Evolutionary conservation across 37 sponge, comb jelly and placozoan genomes (phyloP).

Genomic region (Axinella damicornis): DNA sequence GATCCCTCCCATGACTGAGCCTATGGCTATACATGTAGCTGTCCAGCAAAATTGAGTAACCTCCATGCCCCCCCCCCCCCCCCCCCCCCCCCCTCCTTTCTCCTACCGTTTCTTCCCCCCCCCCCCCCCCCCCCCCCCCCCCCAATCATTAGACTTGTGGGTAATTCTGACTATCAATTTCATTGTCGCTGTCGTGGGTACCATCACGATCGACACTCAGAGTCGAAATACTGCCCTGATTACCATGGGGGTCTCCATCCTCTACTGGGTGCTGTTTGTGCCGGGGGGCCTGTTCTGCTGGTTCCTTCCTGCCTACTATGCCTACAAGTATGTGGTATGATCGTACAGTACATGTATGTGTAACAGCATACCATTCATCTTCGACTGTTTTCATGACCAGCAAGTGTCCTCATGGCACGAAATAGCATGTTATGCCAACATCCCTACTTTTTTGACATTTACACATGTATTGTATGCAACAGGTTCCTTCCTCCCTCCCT

Average conservation of each 20-base stretch:
- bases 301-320: slow-evolving; percentile 88
- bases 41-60: no score
- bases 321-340: slow-evolving; percentile 77
- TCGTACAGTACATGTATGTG: no score
- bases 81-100: not conserved
- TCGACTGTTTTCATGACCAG: no score
- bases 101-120: not conserved
- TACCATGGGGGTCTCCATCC: slow-evolving; percentile 70
- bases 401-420: no score
- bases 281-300: slow-evolving; percentile 89
- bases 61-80: not conserved
- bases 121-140: not conserved
- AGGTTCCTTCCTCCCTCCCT: no score
- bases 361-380: no score
- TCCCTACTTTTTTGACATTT: no score
- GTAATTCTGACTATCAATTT: slow-evolving; percentile 61
- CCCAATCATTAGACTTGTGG: slow-evolving; percentile 51
- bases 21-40: no score
- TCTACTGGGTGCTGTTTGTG: slow-evolving; percentile 64
- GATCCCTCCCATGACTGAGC: no score
- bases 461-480: no score
- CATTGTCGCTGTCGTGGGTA: slow-evolving; percentile 44
- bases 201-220: not conserved
- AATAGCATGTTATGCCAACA: no score
- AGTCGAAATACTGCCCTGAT: not conserved